A percentile compares a stretch with the other conserved stretches of the same genome.
Evolutionary conservation across 1,140 invertebrate species (phyloP).

Genomic region (Drosophila teissieri): DNA sequence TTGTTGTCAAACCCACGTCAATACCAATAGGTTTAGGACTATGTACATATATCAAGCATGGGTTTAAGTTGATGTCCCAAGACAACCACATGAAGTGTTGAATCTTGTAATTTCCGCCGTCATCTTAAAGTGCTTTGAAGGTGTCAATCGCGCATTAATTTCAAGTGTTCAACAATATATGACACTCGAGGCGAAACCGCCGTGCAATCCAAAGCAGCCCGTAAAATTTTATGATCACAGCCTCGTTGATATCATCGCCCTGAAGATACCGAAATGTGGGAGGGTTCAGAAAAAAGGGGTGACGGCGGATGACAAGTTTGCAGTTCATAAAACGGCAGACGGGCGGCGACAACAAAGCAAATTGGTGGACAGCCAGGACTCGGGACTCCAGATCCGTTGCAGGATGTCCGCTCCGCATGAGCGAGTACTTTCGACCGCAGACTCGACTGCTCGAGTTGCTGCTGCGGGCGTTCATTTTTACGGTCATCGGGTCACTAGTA

Average conservation of each 20-base stretch:
- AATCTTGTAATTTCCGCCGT: conserved; percentile 23
- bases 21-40: no score
- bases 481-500: conserved; percentile 47
- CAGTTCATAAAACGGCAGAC: conserved; percentile 57
- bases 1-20: no score
- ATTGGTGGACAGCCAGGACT: conserved; percentile 49
- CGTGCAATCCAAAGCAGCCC: conserved; percentile 13
- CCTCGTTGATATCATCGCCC: conserved; percentile 31
- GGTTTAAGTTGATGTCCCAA: no score
- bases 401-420: conserved; percentile 49
- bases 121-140: conserved; percentile 22
- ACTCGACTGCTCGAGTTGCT: conserved; percentile 9
- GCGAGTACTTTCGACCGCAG: conserved; percentile 36
- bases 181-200: conserved; percentile 6
- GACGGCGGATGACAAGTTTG: conserved; percentile 44
- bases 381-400: conserved; percentile 1
- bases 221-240: conserved; percentile 36
- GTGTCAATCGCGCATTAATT: conserved; percentile 57
- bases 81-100: conserved; percentile 15
- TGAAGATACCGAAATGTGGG: conserved; percentile 20
- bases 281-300: conserved; percentile 30
- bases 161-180: conserved; percentile 48
- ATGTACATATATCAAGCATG: no score
- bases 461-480: conserved; percentile 51
- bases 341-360: conserved; percentile 57